Evolutionary conservation across 2,797 vertebrate genomes (phyloP).

Genomic region (Ctenopoma multispine): DNA sequence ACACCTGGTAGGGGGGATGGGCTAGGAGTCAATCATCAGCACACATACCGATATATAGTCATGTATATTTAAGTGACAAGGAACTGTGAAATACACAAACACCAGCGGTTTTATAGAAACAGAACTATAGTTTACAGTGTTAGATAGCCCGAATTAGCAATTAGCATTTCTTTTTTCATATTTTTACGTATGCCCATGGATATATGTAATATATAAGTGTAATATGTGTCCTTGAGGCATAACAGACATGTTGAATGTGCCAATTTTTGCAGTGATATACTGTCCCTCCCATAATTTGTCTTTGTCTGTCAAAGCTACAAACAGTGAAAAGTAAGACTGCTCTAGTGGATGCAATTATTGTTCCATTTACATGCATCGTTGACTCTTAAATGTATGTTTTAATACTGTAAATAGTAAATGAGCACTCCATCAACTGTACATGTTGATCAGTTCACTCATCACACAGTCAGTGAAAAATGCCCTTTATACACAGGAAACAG

Average conservation of each 20-base stretch:
- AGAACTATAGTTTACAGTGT: not conserved
- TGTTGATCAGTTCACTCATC: not conserved
- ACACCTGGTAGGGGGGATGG: no score
- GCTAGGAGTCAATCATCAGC: no score
- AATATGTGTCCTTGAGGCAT: no score
- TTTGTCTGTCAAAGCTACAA: not conserved
- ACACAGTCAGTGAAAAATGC: no score
- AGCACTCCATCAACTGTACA: not conserved
- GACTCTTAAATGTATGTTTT: not conserved
- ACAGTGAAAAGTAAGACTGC: not conserved
- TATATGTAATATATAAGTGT: not conserved
- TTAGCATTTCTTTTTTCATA: not conserved
- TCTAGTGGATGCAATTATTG: not conserved
- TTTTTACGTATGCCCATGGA: not conserved
- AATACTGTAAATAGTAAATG: not conserved
- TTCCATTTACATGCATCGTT: not conserved
- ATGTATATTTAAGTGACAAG: not conserved
- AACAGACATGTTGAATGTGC: no score
- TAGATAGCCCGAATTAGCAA: not conserved
- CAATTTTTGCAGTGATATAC: no score
- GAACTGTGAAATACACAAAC: no score
- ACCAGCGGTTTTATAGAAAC: no score
- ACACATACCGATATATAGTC: not conserved
- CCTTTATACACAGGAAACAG: no score
- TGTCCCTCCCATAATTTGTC: not conserved